These are phyloP conservation scores for Sphaeridia pumilis DNA, from an alignment of 2,888 invertebrate species.

Conservation along the genomic window DNA sequence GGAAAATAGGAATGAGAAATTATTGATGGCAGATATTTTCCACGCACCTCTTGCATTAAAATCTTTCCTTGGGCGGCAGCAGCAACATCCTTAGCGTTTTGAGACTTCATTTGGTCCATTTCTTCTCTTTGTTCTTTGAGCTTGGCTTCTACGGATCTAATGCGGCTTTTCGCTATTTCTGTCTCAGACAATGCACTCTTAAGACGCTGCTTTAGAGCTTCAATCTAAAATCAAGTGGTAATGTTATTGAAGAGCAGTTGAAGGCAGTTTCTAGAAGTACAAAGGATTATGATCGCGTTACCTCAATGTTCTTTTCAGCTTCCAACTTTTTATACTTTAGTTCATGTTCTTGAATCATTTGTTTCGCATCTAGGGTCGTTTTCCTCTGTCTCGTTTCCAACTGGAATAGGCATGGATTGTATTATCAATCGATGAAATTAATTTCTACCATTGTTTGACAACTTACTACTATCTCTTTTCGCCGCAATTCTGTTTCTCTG, in stretches of 20 bases:
- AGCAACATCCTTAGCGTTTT: constrained; percentile 4
- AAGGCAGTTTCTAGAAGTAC: too few species aligned
- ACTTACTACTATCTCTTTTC: too few species aligned
- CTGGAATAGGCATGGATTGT: too few species aligned
- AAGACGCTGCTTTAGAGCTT: background rate
- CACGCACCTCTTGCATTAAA: constrained; percentile 7
- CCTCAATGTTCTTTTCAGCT: constrained; percentile 9
- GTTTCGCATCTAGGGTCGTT: too few species aligned
- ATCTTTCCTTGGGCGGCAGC: constrained; percentile 1
- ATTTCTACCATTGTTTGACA: too few species aligned
- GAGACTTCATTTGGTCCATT: background rate
- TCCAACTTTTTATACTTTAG: constrained; percentile 1
- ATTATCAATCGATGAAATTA: too few species aligned
- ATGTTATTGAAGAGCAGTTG: too few species aligned
- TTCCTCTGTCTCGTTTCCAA: too few species aligned
- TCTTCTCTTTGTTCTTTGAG: constrained; percentile 1
- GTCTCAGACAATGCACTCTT: background rate
- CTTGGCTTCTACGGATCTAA: constrained; percentile 2
- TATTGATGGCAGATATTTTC: background rate
- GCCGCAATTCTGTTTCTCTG: too few species aligned
- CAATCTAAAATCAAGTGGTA: too few species aligned
- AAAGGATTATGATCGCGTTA: background rate
- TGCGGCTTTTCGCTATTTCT: constrained; percentile 1
- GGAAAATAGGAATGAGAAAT: background rate
- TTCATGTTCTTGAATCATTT: constrained; percentile 2